phyloP scores from a whole-genome alignment of 2,113 vertebrate genomes.

The Neomonachus schauinslandi region DNA sequence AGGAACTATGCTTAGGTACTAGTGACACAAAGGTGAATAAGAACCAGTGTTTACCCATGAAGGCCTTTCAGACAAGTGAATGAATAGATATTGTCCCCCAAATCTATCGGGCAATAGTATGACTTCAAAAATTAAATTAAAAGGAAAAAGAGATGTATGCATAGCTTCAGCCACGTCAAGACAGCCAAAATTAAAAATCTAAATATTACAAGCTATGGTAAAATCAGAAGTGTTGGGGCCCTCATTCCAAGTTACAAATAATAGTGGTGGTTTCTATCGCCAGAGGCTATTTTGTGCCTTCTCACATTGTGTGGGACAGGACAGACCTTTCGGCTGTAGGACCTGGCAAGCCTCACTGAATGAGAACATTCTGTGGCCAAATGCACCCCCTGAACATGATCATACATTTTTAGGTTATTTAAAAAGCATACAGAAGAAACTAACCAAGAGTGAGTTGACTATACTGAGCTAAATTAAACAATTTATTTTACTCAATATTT shows the following conservation, averaged over 20 bases:
- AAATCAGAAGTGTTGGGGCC: background rate
- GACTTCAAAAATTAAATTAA: slow-evolving; percentile 29
- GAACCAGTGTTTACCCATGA: background rate
- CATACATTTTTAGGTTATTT: background rate
- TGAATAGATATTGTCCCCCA: background rate
- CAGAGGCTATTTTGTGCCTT: background rate
- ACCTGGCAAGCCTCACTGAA: background rate
- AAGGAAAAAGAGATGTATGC: background rate
- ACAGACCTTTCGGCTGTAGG: background rate
- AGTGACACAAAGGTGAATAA: background rate
- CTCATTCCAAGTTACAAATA: background rate
- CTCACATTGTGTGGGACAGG: background rate
- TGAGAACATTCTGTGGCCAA: background rate
- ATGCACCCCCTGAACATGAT: background rate
- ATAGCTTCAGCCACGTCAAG: background rate
- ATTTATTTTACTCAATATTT: slow-evolving; percentile 20
- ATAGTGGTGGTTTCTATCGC: background rate
- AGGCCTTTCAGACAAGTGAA: background rate
- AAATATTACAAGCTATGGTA: background rate
- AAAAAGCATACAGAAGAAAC: background rate
- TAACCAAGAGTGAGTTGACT: background rate
- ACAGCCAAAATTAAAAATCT: background rate
- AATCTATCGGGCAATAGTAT: background rate
- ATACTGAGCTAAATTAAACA: background rate
- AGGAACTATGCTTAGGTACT: background rate